Evolutionary conservation across 2,797 vertebrate species (phyloP).

Genomic region (Pseudochirops corinnae): DNA sequence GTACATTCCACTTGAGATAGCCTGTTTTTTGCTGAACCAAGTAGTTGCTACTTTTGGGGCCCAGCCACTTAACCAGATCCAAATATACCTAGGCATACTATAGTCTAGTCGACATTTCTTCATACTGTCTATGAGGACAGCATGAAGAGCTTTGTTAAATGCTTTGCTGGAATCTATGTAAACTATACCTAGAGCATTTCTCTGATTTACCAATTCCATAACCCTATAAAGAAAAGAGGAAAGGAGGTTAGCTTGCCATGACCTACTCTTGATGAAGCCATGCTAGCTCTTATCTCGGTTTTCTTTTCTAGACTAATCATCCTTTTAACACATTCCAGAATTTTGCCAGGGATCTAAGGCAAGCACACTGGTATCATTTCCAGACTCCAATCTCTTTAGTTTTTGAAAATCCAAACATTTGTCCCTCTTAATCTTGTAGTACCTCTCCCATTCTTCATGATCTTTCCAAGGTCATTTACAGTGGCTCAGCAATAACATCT

Average conservation of each 20-base stretch:
- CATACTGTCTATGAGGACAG: background rate
- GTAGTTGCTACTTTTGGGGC: background rate
- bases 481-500: background rate
- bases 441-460: background rate
- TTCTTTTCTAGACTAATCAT: background rate
- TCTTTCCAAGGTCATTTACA: background rate
- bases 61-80: background rate
- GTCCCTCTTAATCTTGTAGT: background rate
- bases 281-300: background rate
- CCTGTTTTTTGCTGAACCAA: background rate
- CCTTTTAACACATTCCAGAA: background rate
- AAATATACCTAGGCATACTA: too few species aligned
- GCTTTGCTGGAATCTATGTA: background rate
- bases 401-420: background rate
- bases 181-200: background rate
- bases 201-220: background rate
- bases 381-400: background rate
- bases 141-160: background rate
- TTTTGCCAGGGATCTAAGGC: background rate
- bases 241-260: background rate
- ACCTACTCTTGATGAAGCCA: background rate
- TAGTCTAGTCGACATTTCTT: background rate
- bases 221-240: background rate
- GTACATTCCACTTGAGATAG: background rate
- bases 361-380: background rate